Percentiles rank a stretch among this genome's conserved stretches.
phyloP scores from a whole-genome alignment of 2,888 invertebrate species.

The Aleiodes alternator region DNA sequence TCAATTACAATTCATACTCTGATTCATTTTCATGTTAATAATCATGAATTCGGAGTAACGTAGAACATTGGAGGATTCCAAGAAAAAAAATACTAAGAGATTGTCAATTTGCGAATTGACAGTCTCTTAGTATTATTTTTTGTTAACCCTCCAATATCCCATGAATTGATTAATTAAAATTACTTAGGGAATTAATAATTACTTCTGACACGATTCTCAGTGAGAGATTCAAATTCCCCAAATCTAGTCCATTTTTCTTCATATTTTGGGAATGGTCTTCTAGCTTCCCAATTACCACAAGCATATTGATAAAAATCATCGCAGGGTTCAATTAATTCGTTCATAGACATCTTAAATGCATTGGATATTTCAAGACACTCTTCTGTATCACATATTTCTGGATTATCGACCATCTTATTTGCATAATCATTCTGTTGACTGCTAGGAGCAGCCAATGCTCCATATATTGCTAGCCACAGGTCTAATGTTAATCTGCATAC shows the following conservation, averaged over 20 bases:
- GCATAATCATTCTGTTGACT: background rate
- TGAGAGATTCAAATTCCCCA: constrained; percentile 46
- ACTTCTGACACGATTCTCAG: constrained; percentile 47
- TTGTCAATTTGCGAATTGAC: too few relatives aligned
- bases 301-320: constrained; percentile 61
- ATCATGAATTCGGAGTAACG: too few relatives aligned
- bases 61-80: too few relatives aligned
- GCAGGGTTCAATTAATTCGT: constrained; percentile 60
- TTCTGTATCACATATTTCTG: background rate
- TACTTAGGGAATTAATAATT: background rate
- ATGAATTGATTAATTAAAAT: too few relatives aligned
- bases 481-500: too few relatives aligned
- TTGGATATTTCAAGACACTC: constrained; percentile 4
- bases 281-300: constrained; percentile 57
- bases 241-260: constrained; percentile 53
- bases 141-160: too few relatives aligned
- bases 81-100: too few relatives aligned
- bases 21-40: too few relatives aligned
- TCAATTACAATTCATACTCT: too few relatives aligned
- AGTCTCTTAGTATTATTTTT: too few relatives aligned
- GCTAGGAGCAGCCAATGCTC: background rate
- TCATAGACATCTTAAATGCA: constrained; percentile 43
- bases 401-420: background rate
- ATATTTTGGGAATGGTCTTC: constrained; percentile 54
- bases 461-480: background rate